Evolutionary conservation across 2,797 vertebrate genomes (phyloP).

Genomic region (Aphelocoma californica): DNA sequence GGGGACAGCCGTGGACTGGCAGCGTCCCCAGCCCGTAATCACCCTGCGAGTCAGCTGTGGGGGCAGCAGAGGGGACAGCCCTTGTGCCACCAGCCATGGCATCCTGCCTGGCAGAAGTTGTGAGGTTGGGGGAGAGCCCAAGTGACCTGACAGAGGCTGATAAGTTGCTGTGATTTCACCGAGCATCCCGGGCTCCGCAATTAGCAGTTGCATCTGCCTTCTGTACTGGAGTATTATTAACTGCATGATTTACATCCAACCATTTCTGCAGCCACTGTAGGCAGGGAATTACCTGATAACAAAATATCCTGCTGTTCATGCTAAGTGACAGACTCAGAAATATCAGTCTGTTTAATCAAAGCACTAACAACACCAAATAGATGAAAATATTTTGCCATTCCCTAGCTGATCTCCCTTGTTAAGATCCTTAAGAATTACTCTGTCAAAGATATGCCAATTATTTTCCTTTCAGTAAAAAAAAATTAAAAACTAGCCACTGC

Average conservation of each 20-base stretch:
- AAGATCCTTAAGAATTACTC: slow-evolving; percentile 5
- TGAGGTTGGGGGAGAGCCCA: background rate
- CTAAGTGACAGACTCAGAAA: slow-evolving; percentile 51
- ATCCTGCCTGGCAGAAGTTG: background rate
- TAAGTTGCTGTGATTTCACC: background rate
- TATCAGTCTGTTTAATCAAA: slow-evolving; percentile 57
- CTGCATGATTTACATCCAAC: slow-evolving; percentile 9
- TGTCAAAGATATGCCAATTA: slow-evolving; percentile 38
- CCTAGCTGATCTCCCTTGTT: slow-evolving; percentile 6
- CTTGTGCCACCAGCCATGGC: fast-evolving
- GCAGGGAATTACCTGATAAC: slow-evolving; percentile 55
- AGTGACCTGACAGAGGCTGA: background rate
- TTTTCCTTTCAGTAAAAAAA: slow-evolving; percentile 27
- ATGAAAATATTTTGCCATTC: slow-evolving; percentile 53
- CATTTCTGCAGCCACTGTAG: slow-evolving; percentile 13
- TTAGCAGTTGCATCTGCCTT: slow-evolving; percentile 33
- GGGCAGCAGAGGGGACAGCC: background rate
- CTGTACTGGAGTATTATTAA: slow-evolving; percentile 22
- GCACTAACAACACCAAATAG: background rate
- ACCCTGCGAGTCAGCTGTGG: fast-evolving
- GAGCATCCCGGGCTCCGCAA: background rate
- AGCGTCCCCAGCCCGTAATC: fast-evolving
- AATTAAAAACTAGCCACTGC: background rate
- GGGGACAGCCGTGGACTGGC: background rate
- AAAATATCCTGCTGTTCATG: slow-evolving; percentile 47